Evolutionary conservation across 2,797 vertebrate genomes (phyloP).

Genomic region (Xenopus petersii): DNA sequence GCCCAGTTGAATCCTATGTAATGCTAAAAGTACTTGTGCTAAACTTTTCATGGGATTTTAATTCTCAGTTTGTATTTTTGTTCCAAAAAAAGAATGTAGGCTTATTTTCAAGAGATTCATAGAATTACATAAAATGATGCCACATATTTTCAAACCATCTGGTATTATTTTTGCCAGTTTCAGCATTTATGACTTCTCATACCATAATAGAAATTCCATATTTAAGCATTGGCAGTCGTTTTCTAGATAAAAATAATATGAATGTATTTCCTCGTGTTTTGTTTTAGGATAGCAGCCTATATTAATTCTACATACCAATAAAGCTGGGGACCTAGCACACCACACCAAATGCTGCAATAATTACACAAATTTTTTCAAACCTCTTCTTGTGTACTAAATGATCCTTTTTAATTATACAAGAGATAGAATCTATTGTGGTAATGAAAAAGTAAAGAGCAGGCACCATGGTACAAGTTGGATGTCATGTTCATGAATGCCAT

Average conservation of each 20-base stretch:
- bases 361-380: slow-evolving; percentile 71
- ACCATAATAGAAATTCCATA: slow-evolving; percentile 8
- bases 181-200: not conserved
- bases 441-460: slow-evolving; percentile 72
- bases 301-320: slow-evolving; percentile 45
- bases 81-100: not conserved
- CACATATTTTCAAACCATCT: not conserved
- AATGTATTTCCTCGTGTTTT: slow-evolving; percentile 19
- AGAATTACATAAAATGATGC: not conserved
- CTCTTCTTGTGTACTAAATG: slow-evolving; percentile 76
- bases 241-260: slow-evolving; percentile 20
- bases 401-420: slow-evolving; percentile 74
- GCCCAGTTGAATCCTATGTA: too few species aligned
- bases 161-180: not conserved
- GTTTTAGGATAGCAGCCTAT: slow-evolving; percentile 27
- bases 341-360: slow-evolving; percentile 69
- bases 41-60: too few species aligned
- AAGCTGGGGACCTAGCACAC: slow-evolving; percentile 64
- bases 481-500: slow-evolving; percentile 71
- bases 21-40: too few species aligned
- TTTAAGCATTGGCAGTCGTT: slow-evolving; percentile 4
- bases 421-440: slow-evolving; percentile 68
- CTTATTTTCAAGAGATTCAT: not conserved
- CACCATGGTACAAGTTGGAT: slow-evolving; percentile 67
- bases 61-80: too few species aligned